phyloP scores from a whole-genome alignment of 2,113 vertebrate species.

The Acanthisitta chloris region DNA sequence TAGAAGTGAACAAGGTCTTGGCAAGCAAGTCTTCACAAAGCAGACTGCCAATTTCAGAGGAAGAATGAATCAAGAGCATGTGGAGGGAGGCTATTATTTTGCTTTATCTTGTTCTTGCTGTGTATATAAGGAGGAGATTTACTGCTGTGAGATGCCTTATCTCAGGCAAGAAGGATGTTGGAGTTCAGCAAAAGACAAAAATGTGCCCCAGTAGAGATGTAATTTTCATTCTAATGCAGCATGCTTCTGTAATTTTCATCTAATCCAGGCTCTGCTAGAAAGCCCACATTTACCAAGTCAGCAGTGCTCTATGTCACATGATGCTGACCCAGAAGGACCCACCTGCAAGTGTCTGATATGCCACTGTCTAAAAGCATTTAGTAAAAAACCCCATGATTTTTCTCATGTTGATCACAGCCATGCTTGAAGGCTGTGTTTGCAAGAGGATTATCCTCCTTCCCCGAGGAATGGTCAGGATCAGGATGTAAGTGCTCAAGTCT shows the following conservation, averaged over 20 bases:
- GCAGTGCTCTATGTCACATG: neutral
- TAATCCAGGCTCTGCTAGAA: neutral
- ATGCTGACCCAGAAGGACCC: neutral
- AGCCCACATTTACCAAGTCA: neutral
- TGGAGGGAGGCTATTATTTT: slow-evolving; percentile 29
- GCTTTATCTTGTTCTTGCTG: slow-evolving; percentile 18
- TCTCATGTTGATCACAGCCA: neutral
- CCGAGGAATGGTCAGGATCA: neutral
- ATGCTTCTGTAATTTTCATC: neutral
- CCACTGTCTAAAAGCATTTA: neutral
- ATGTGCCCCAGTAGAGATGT: neutral
- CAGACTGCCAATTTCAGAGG: slow-evolving; percentile 8
- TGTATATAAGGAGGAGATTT: slow-evolving; percentile 18
- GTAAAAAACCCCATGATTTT: neutral
- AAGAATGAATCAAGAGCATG: slow-evolving; percentile 7
- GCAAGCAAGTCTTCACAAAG: slow-evolving; percentile 9
- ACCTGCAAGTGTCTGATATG: neutral
- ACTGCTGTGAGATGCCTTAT: neutral
- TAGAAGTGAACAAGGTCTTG: neutral
- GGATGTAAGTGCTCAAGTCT: neutral
- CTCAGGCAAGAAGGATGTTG: neutral
- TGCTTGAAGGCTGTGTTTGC: neutral
- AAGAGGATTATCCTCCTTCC: neutral
- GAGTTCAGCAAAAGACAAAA: slow-evolving; percentile 50
- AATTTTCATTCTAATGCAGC: slow-evolving; percentile 16